These are phyloP conservation scores for Lepidurus packardi DNA, from an alignment of 1,140 invertebrate genomes.

Conservation along the genomic window DNA sequence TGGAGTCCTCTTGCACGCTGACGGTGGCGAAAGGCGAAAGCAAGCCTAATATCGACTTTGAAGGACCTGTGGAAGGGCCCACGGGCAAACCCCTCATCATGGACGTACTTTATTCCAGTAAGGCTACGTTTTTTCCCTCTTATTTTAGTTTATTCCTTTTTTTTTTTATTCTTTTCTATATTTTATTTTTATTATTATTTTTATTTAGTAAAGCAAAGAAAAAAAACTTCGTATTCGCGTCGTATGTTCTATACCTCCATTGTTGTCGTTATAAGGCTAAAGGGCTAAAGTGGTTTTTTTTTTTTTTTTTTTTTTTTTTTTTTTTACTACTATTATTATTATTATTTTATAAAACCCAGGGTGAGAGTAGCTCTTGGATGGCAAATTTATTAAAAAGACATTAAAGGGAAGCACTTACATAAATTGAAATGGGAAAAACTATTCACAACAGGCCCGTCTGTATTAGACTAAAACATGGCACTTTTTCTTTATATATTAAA, in stretches of 20 bases:
- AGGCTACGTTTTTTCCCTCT: slow-evolving; percentile 34
- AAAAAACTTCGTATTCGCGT: no score
- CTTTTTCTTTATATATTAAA: background rate
- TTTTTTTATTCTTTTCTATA: slow-evolving; percentile 14
- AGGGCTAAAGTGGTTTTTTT: no score
- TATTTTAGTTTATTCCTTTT: background rate
- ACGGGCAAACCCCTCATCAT: slow-evolving; percentile 69
- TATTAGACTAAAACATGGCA: background rate
- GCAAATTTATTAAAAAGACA: background rate
- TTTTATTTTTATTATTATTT: background rate
- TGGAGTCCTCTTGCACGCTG: slow-evolving; percentile 71
- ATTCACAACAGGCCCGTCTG: background rate
- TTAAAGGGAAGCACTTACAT: background rate
- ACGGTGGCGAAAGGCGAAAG: slow-evolving; percentile 78
- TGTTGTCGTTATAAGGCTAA: no score
- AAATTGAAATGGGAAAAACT: background rate
- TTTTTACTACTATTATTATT: no score
- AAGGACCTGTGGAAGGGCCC: slow-evolving; percentile 72
- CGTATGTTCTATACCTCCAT: no score
- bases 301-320: no score
- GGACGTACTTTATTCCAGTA: slow-evolving; percentile 88
- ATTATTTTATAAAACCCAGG: background rate
- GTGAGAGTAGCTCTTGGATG: background rate
- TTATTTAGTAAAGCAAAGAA: no score
- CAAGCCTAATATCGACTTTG: slow-evolving; percentile 70